A percentile compares a stretch with the other conserved stretches of the same genome.
Conservation (phyloP, 1,140 invertebrate genomes). For the Elymnias hypermnestra region DNA sequence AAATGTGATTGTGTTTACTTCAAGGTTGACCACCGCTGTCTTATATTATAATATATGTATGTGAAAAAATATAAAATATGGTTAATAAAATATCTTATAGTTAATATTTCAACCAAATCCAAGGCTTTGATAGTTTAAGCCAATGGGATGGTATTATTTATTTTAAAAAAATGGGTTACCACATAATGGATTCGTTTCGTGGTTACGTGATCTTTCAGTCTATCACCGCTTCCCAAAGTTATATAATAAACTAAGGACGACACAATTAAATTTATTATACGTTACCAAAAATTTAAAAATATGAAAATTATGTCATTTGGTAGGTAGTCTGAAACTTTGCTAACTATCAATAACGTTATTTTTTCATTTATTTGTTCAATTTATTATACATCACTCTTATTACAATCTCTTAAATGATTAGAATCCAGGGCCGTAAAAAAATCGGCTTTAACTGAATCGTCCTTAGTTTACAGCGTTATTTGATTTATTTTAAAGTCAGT, state of each 20-base stretch:
- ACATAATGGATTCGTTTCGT: background rate
- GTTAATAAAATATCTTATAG: background rate
- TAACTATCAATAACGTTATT: no score
- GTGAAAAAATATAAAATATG: background rate
- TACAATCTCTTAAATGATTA: no score
- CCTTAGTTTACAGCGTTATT: background rate
- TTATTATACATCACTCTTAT: background rate
- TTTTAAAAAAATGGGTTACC: conserved; percentile 2
- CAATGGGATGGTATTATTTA: conserved; percentile 13
- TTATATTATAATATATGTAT: no score
- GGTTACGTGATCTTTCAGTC: conserved; percentile 3
- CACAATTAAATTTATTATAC: no score
- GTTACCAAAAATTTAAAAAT: no score
- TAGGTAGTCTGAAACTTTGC: no score
- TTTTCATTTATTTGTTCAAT: background rate
- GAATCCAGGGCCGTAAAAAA: no score
- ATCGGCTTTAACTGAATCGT: conserved; percentile 7
- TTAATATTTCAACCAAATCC: background rate
- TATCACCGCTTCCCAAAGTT: conserved; percentile 15
- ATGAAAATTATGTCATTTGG: no score
- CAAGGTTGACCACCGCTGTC: no score
- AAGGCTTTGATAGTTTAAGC: conserved; percentile 12
- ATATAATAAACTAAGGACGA: background rate
- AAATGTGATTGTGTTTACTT: background rate
- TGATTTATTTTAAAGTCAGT: background rate